Percentiles rank a stretch among this genome's conserved stretches.
Evolutionary conservation across 1,140 invertebrate genomes (phyloP).

Genomic region (Tetragonula clypearis): DNA sequence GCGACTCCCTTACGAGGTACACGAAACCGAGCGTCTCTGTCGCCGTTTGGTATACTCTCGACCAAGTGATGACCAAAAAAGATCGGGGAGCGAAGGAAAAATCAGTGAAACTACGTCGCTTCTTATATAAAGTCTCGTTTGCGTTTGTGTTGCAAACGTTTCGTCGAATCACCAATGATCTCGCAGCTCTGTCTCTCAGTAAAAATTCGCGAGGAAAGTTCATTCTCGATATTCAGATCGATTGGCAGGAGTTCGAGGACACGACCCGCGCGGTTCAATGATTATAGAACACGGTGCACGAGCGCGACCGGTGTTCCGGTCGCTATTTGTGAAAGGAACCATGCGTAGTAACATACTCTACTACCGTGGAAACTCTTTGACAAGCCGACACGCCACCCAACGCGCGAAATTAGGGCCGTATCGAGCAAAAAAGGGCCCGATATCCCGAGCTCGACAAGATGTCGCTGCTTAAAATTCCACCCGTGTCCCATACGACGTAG

Average conservation of each 20-base stretch:
- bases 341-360: slow-evolving; percentile 17
- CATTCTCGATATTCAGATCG: slow-evolving; percentile 14
- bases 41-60: not conserved
- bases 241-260: slow-evolving; percentile 30
- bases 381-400: slow-evolving; percentile 75
- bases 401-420: slow-evolving; percentile 74
- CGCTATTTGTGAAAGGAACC: slow-evolving; percentile 41
- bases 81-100: not conserved
- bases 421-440: slow-evolving; percentile 71
- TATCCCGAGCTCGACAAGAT: slow-evolving; percentile 65
- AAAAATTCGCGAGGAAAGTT: slow-evolving; percentile 23
- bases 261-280: slow-evolving; percentile 32
- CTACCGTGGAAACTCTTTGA: slow-evolving; percentile 65
- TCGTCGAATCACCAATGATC: slow-evolving; percentile 11
- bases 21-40: slow-evolving; percentile 25
- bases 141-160: not conserved
- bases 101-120: not conserved
- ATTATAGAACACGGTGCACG: not conserved
- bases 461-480: slow-evolving; percentile 77
- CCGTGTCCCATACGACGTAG: slow-evolving; percentile 67
- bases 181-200: not conserved
- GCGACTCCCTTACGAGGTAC: slow-evolving; percentile 51
- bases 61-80: not conserved
- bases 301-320: slow-evolving; percentile 30
- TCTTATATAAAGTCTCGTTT: not conserved